phyloP scores from a whole-genome alignment of 2,888 invertebrate genomes.

The Lymantria dispar region DNA sequence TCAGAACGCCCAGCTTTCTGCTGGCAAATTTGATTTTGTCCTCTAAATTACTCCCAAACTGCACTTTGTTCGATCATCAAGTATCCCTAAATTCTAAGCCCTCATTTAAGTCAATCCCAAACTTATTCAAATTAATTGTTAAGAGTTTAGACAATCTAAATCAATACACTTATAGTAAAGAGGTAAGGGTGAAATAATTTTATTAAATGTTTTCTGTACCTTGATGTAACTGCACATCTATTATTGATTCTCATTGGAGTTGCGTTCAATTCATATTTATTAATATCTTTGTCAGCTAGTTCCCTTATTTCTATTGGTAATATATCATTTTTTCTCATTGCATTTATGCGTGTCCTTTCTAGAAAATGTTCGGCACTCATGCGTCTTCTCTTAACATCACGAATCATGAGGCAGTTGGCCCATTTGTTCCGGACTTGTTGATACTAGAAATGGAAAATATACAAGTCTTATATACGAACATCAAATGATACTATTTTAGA shows the following conservation, averaged over 20 bases:
- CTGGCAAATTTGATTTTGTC: too few relatives aligned
- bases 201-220: constrained; percentile 40
- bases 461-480: background rate
- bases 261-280: constrained; percentile 89
- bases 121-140: too few relatives aligned
- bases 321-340: constrained; percentile 92
- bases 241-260: constrained; percentile 84
- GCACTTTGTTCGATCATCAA: too few relatives aligned
- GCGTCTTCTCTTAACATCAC: constrained; percentile 92
- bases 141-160: too few relatives aligned
- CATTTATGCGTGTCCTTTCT: constrained; percentile 90
- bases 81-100: too few relatives aligned
- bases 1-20: too few relatives aligned
- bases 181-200: too few relatives aligned
- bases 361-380: constrained; percentile 88
- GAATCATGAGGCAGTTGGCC: constrained; percentile 91
- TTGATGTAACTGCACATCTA: constrained; percentile 95
- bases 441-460: constrained; percentile 67
- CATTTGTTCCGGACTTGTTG: constrained; percentile 90
- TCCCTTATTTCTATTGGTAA: constrained; percentile 92
- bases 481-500: background rate
- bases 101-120: too few relatives aligned
- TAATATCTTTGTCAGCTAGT: constrained; percentile 88
- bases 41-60: too few relatives aligned
- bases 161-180: too few relatives aligned